Percentiles rank a stretch among this genome's conserved stretches.
Conservation (phyloP, 2,797 vertebrate genomes). For the Simalia tracyae region DNA sequence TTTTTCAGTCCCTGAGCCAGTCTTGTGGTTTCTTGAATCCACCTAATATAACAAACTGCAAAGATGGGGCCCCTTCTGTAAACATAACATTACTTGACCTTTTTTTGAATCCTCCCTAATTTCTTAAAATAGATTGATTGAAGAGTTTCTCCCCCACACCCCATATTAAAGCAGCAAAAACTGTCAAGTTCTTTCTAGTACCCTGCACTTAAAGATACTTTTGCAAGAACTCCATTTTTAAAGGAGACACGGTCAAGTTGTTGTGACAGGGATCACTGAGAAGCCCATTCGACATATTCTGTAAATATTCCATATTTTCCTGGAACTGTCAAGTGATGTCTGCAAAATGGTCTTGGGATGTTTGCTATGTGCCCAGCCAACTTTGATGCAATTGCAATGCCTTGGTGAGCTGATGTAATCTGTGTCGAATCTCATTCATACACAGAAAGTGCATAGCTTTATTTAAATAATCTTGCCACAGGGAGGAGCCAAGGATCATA, state of each 20-base stretch:
- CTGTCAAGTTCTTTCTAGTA: not conserved
- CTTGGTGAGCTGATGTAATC: slow-evolving; percentile 45
- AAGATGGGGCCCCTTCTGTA: not conserved
- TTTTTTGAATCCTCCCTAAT: not conserved
- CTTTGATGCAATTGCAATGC: slow-evolving; percentile 56
- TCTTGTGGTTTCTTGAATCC: not conserved
- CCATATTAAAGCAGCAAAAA: not conserved
- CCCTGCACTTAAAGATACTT: slow-evolving; percentile 4
- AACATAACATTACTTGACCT: too few species aligned
- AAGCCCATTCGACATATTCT: slow-evolving; percentile 53
- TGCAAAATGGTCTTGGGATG: slow-evolving; percentile 62
- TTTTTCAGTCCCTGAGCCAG: not conserved
- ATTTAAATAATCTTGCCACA: slow-evolving; percentile 60
- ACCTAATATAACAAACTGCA: not conserved
- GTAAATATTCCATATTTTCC: slow-evolving; percentile 64
- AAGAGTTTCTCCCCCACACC: not conserved
- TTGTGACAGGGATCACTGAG: slow-evolving; percentile 52
- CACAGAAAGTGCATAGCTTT: slow-evolving; percentile 50
- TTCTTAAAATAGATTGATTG: not conserved
- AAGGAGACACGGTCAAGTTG: slow-evolving; percentile 55
- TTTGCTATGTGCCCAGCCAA: slow-evolving; percentile 64
- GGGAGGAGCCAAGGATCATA: slow-evolving; percentile 51
- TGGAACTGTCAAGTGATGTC: slow-evolving; percentile 57
- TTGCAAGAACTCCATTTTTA: slow-evolving; percentile 38
- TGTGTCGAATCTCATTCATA: slow-evolving; percentile 36